Percentiles rank a stretch among this genome's conserved stretches.
These are phyloP conservation scores for Syngnathus floridae DNA, from an alignment of 2,113 vertebrate species.

Conservation along the genomic window DNA sequence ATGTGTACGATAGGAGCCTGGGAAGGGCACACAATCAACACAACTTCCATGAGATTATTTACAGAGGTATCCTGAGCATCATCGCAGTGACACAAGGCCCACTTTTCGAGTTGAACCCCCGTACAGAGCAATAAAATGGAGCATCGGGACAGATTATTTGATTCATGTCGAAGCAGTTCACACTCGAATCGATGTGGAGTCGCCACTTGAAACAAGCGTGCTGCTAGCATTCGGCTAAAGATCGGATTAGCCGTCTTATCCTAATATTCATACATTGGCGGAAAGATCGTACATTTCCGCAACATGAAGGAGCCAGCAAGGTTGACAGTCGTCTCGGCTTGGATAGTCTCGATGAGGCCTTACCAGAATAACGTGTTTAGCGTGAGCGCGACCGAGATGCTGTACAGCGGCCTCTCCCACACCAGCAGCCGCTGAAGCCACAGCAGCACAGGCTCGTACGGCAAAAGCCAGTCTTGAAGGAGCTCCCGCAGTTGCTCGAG, in stretches of 20 bases:
- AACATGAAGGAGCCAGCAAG: neutral
- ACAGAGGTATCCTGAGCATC: neutral
- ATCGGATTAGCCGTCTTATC: conserved; percentile 56
- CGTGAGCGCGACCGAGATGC: conserved; percentile 78
- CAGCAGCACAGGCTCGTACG: conserved; percentile 74
- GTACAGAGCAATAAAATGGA: neutral
- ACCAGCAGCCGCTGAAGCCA: conserved; percentile 83
- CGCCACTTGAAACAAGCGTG: neutral
- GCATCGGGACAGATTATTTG: neutral
- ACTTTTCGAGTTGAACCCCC: neutral
- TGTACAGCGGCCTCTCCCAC: conserved; percentile 90
- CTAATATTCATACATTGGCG: conserved; percentile 23
- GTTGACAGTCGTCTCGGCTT: neutral
- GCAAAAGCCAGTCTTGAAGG: conserved; percentile 75
- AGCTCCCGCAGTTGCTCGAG: conserved; percentile 70
- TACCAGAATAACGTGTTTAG: conserved; percentile 92
- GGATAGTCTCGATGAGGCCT: neutral
- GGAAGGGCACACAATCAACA: neutral
- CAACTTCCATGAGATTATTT: neutral
- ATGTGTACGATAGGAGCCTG: conserved; percentile 91
- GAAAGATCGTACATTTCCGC: neutral
- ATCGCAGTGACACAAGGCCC: conserved; percentile 10
- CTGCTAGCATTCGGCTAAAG: conserved; percentile 47
- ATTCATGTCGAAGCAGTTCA: neutral
- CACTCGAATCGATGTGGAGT: neutral